Base-by-base conservation (phyloP, 1,140 invertebrate genomes). In the Procambarus clarkii region DNA sequence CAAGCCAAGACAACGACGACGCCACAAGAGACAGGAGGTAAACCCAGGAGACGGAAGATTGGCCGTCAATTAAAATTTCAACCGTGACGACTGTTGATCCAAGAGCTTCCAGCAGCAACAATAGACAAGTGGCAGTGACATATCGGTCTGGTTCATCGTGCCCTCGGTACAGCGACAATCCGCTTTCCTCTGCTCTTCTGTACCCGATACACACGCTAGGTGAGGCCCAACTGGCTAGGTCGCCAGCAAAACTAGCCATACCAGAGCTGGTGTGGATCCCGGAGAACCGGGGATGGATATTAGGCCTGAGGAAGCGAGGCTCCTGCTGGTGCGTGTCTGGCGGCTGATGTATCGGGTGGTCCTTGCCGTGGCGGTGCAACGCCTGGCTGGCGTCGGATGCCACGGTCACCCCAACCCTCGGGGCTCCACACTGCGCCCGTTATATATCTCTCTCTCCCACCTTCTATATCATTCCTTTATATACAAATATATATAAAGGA, bases 41-140 rank as follows among this genome's bases (percentile, higher is more conserved):
- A 13, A 45, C 69, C 24, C 60, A 82, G n/a, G 50, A 82, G n/a
- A 24, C 54, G 21, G 50, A 60, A 48, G 50, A 48, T 60, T 83
- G 81, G 81, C 81, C 58, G 15, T 83, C 81, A 83, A 83, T 64
- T 83, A 83, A 83, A 83, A 69, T 83, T 83, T 82, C 54, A 24
- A 83, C 58, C 45, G 81, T 83, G 81, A 83, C 81, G 81, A 83
- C 58, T 83, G 81, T 83, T 83, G 81, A 83, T 83, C 81, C 69
- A 74, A 74, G n/a, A 34, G n/a, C 24, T 34, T 74, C 69, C 81
- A 69, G 81, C 44, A 34, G n/a, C 81, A 83, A 83, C 81, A 83
- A 83, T 83, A 50, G 81, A 58, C 34, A 69, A 69, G 46, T 64
- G 81, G 81, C 81, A 83, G 81, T 83, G 81, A 83, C 81, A 45